Percentiles rank a stretch among this genome's conserved stretches.
Evolutionary conservation across 2,888 invertebrate species (phyloP).

Genomic region (Hartigia nigra): DNA sequence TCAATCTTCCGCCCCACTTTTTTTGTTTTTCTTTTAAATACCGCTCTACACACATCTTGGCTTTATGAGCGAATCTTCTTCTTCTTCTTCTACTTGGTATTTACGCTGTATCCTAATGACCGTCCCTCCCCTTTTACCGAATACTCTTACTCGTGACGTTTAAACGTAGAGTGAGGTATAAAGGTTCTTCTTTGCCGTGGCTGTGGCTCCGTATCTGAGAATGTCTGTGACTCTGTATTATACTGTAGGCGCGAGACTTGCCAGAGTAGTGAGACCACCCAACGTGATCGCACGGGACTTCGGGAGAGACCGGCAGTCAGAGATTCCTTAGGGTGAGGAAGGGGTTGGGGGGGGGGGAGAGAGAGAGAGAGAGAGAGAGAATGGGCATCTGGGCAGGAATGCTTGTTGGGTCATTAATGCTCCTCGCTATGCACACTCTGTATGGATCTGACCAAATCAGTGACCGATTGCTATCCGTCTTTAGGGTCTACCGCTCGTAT

Average conservation of each 20-base stretch:
- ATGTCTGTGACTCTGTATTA: background rate
- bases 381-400: slow-evolving; percentile 56
- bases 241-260: background rate
- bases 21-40: background rate
- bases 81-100: background rate
- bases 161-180: background rate
- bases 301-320: slow-evolving; percentile 26
- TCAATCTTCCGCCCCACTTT: background rate
- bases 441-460: slow-evolving; percentile 63
- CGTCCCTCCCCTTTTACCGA: background rate
- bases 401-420: slow-evolving; percentile 64
- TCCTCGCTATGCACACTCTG: slow-evolving; percentile 59
- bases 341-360: slow-evolving; percentile 12
- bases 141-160: background rate
- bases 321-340: slow-evolving; percentile 17
- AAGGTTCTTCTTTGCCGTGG: background rate
- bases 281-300: slow-evolving; percentile 64
- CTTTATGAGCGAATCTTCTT: background rate
- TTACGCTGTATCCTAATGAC: background rate
- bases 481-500: slow-evolving; percentile 19
- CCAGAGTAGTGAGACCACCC: slow-evolving; percentile 64
- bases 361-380: slow-evolving; percentile 30
- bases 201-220: background rate
- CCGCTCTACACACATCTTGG: background rate
- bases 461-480: slow-evolving; percentile 57